Evolutionary conservation across 2,888 invertebrate species (phyloP), one percentile per base, ranked within the genome.

Genomic region (Hymenopus coronatus): DNA sequence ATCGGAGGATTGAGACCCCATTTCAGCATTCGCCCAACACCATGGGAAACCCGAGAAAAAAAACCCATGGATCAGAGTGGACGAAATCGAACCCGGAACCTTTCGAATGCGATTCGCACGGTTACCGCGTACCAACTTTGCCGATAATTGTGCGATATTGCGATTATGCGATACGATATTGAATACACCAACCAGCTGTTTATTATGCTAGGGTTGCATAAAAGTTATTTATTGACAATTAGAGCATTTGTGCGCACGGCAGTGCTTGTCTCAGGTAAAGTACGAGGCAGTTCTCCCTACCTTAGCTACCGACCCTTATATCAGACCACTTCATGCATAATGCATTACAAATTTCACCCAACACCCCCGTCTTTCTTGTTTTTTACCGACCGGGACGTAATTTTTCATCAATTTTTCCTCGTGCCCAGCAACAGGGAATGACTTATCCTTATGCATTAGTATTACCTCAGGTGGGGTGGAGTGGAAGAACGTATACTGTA

Each of bases 331-430:
- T 88, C 88, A 88, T 88, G 88, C 84, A 88, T 88, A 84, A 84
- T 84, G 88, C 88, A 88, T 88, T 84, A 84, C 70, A 84, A 84
- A 88, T 88, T 84, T 88, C 84, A 84, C 85, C 88, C 83, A 40
- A 33, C 54, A n/a, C 83, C 28, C 54, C 83, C 28, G 0, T 3
- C 70, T 33, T 27, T 27, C 88, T 88, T 84, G 88, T 88, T 88
- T 84, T 88, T 88, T 84, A 88, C 82, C 83, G 28, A n/a, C 88
- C 70, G 27, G 84, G 46, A 81, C 84, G 87, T 89, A 89, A 89
- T 89, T 89, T 89, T 89, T 89, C 89, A 89, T 89, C 89, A 89
- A 89, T 89, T 89, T 88, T 85, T 82, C 54, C 88, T 81, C 40
- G 70, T 86, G 87, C 84, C 82, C 89, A 54, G 87, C 89, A 88